phyloP scores from a whole-genome alignment of 2,113 vertebrate species.

The Menura novaehollandiae region DNA sequence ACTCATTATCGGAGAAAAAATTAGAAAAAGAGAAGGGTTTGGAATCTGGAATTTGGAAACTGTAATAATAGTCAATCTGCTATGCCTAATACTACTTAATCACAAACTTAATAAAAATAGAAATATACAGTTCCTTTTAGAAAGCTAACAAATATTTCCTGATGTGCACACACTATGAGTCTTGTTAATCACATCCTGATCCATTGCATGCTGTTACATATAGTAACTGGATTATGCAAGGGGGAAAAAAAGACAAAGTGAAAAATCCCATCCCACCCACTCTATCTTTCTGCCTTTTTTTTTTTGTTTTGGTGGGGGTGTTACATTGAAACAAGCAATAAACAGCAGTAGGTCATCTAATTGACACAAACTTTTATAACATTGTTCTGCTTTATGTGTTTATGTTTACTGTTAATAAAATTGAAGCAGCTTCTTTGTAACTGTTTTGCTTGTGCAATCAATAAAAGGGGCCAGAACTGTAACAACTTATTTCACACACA shows the following conservation, averaged over 20 bases:
- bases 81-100: constrained; percentile 15
- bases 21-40: not conserved
- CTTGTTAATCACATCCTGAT: constrained; percentile 48
- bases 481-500: not conserved
- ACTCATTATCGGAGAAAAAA: not conserved
- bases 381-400: not conserved
- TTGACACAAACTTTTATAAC: not conserved
- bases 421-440: not conserved
- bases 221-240: constrained; percentile 22
- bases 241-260: not conserved
- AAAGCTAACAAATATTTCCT: constrained; percentile 25
- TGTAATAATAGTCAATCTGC: not conserved
- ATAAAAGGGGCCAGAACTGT: not conserved
- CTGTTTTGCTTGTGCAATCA: not conserved
- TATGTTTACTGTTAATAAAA: not conserved
- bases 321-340: not conserved
- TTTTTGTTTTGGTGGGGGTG: not conserved
- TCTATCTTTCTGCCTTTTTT: not conserved
- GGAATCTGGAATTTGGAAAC: not conserved
- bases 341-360: not conserved
- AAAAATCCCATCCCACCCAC: not conserved
- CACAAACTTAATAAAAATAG: not conserved
- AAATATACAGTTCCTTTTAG: not conserved
- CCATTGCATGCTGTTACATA: constrained; percentile 35
- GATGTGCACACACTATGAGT: not conserved